These are phyloP conservation scores for Drosophila quinaria DNA, from an alignment of 2,888 invertebrate species.

Conservation along the genomic window DNA sequence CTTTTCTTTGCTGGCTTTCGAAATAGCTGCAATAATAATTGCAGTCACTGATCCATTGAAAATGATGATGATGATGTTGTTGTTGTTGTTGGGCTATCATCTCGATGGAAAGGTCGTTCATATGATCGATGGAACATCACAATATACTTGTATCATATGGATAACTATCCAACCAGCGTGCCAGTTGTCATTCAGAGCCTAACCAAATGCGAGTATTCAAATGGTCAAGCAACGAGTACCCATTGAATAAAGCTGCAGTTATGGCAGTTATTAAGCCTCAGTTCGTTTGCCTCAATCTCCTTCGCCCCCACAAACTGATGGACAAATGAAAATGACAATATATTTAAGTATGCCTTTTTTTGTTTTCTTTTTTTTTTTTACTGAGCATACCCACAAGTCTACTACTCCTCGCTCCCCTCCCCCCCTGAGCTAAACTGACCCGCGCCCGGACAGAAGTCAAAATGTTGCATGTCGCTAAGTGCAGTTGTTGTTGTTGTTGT, in stretches of 20 bases:
- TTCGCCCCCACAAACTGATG: background rate
- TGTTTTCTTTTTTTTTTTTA: constrained; percentile 5
- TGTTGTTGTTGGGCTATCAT: constrained; percentile 8
- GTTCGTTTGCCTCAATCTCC: background rate
- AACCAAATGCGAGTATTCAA: constrained; percentile 30
- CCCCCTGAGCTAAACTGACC: constrained; percentile 40
- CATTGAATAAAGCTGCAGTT: constrained; percentile 54
- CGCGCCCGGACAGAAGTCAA: constrained; percentile 52
- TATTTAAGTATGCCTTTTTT: constrained; percentile 12
- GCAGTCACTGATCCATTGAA: constrained; percentile 26
- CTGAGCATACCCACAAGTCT: background rate
- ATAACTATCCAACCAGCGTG: constrained; percentile 24
- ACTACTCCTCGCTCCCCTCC: too few relatives aligned
- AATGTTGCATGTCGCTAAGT: constrained; percentile 78
- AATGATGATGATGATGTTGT: constrained; percentile 6
- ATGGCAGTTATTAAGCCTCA: constrained; percentile 30
- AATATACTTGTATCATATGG: background rate
- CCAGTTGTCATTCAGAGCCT: constrained; percentile 56
- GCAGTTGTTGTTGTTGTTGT: constrained; percentile 55
- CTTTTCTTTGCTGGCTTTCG: constrained; percentile 8
- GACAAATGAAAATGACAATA: constrained; percentile 53
- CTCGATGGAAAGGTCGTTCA: constrained; percentile 15
- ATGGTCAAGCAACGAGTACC: constrained; percentile 43
- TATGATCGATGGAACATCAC: constrained; percentile 4
- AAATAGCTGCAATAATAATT: constrained; percentile 10